Evolutionary conservation across 2,888 invertebrate genomes (phyloP), one percentile per base, ranked within the genome.

Genomic region (Ophion obscuratus): DNA sequence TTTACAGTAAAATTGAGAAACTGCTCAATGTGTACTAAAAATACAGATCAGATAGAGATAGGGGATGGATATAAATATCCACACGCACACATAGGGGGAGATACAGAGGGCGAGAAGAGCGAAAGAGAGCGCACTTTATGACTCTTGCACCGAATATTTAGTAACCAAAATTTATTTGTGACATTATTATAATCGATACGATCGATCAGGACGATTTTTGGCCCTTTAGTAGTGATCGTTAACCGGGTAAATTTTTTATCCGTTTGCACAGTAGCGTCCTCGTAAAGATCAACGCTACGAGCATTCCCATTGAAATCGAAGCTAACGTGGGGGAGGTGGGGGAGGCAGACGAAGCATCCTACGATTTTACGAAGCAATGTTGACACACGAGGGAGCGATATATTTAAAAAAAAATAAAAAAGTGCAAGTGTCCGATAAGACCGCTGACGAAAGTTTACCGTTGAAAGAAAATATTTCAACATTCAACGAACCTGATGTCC

Each of bases 401-500:
- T 14, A 40, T 40, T 40, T 7, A 11, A 9, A 5, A 36, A 36
- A 40, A 59, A 24, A 14, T 17, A 14, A 68, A 17, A 64, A n/a
- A 7, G 20, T 20, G 47, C n/a, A 36, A 17, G 17, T 47, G 53
- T 11, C 36, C 4, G 27, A 44, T 14, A 20, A 40, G 2, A 53
- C 0, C 14, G 20, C 20, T 14, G 36, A 61, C 2, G 44, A 44
- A 67, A 59, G 40, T 31, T 47, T 40, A n/a, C 5, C 20, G 53
- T 61, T 7, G 68, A 61, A 71, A 62, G 1, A 57, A 27, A 77
- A 67, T 10, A 70, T 4, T 57, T 36, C 20, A 36, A 4, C 17
- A 11, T 14, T 53, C 53, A 53, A 87, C 90, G 90, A 95, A 98
- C 98, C 97, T 96, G 90, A 99, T 98, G 94, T 99, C 98, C 95